Evolutionary conservation across 2,888 invertebrate species (phyloP).

Genomic region (Eumacrocentrus americanus): DNA sequence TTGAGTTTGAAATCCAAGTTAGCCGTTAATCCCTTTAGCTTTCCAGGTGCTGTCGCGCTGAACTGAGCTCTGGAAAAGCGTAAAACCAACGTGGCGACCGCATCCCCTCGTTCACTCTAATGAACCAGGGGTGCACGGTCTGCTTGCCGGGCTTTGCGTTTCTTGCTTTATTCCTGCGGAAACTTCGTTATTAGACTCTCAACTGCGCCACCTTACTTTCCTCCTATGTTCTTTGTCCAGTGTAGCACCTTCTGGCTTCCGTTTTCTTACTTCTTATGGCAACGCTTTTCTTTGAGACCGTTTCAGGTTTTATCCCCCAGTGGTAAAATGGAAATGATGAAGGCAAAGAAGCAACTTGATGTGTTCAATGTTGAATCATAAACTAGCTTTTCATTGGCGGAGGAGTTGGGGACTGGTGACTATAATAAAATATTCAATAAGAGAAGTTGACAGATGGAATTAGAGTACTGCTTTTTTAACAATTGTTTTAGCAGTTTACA

Average conservation of each 20-base stretch:
- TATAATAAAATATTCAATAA: no score
- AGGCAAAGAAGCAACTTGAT: conserved; percentile 12
- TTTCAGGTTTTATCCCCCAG: conserved; percentile 12
- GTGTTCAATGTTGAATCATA: conserved; percentile 9
- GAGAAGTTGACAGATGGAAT: no score
- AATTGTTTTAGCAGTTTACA: no score
- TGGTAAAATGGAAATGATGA: conserved; percentile 18
- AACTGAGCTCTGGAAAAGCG: no score
- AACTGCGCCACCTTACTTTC: conserved; percentile 21
- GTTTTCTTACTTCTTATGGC: conserved; percentile 5
- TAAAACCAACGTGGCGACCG: conserved; percentile 21
- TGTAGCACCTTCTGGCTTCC: conserved; percentile 7
- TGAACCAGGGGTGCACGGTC: conserved; percentile 28
- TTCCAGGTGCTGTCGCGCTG: background rate
- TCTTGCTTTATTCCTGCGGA: conserved; percentile 32
- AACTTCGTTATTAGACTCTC: conserved; percentile 37
- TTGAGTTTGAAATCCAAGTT: background rate
- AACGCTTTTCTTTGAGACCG: conserved; percentile 15
- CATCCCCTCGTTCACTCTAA: conserved; percentile 32
- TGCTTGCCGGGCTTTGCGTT: conserved; percentile 21
- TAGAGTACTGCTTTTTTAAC: no score
- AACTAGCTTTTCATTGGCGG: background rate
- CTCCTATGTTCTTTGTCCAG: conserved; percentile 4
- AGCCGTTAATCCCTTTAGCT: background rate
- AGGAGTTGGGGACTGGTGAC: no score